A percentile compares a stretch with the other conserved stretches of the same genome.
Conservation (phyloP, 92 coral and sea anemone genomes). For the Bergia puertoricense region DNA sequence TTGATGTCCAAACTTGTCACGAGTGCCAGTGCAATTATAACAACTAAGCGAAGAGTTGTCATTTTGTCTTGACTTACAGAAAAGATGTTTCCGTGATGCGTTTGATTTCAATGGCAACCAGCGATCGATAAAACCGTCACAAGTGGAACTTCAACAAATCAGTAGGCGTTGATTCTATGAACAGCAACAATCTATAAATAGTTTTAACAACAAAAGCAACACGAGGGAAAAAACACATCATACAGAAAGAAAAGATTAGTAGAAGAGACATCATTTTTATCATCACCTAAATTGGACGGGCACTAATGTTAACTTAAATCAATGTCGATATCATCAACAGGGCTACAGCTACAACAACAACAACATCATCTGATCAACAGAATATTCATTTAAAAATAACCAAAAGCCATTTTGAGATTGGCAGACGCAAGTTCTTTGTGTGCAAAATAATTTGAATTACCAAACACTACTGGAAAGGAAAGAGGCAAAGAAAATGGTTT, state of each 20-base stretch:
- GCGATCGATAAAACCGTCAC: no score
- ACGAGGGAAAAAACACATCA: neutral
- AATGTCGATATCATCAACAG: no score
- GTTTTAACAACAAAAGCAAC: neutral
- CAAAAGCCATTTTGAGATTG: no score
- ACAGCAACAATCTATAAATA: neutral
- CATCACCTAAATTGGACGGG: no score
- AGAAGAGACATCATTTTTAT: no score
- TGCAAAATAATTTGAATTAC: no score
- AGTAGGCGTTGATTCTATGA: neutral
- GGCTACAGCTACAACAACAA: neutral
- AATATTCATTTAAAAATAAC: neutral
- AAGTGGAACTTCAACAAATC: neutral
- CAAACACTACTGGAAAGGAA: no score
- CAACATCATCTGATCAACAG: neutral
- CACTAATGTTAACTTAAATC: no score
- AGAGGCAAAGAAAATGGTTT: neutral
- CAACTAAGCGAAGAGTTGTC: neutral
- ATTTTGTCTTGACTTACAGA: neutral
- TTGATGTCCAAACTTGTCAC: slow-evolving; percentile 3
- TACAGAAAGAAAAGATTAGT: no score
- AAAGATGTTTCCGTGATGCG: neutral
- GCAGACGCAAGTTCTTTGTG: no score
- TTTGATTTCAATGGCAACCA: neutral
- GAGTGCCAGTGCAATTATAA: neutral